Evolutionary conservation across 2,113 vertebrate genomes (phyloP).

Genomic region (Rhadina sibilatrix): DNA sequence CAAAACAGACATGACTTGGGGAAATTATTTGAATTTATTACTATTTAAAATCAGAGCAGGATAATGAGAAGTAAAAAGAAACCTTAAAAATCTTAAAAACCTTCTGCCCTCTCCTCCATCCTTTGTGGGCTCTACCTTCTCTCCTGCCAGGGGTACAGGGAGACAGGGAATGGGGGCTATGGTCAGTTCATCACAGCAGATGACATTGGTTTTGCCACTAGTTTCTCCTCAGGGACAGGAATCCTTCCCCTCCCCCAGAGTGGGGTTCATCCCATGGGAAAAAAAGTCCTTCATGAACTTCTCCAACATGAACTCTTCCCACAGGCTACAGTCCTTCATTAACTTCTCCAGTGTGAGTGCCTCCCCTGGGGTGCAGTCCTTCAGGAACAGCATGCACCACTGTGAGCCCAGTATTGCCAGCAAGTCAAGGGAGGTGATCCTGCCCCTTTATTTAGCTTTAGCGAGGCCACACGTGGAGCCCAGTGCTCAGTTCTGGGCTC

Average conservation of each 20-base stretch:
- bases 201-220: background rate
- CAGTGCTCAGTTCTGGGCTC: background rate
- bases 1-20: background rate
- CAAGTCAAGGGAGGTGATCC: no score
- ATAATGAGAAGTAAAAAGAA: background rate
- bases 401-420: background rate
- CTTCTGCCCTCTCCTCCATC: background rate
- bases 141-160: background rate
- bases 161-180: no score
- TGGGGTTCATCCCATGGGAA: background rate
- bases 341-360: background rate
- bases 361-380: background rate
- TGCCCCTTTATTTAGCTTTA: rapidly evolving
- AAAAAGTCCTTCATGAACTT: background rate
- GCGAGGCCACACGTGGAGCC: rapidly evolving
- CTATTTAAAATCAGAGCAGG: background rate
- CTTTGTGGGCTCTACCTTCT: background rate
- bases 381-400: background rate
- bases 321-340: background rate
- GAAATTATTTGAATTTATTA: background rate
- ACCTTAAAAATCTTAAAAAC: background rate
- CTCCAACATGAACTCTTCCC: background rate
- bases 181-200: background rate
- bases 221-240: background rate
- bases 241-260: background rate